Evolutionary conservation across 2,797 vertebrate genomes (phyloP), one percentile per base, ranked within the genome.

Genomic region (Fringilla coelebs): DNA sequence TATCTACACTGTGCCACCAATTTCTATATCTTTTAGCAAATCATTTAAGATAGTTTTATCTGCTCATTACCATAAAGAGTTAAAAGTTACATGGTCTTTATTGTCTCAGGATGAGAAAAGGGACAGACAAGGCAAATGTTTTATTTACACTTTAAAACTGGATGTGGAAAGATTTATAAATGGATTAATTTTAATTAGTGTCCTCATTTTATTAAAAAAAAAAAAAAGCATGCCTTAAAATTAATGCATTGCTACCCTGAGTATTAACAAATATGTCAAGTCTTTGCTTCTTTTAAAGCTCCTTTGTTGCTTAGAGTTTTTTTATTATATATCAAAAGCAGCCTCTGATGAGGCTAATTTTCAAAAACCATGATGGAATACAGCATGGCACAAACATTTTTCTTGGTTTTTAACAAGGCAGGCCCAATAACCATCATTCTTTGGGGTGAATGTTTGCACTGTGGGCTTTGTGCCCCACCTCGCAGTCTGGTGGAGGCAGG

Each of bases 181-280:
- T 34, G 11, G 70, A 95, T 96, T 94, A 83, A 93, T 96, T 96
- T 96, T 95, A 95, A 95, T 94, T 91, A 89, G 70, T 91, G 65
- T 36, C 85, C 79, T 91, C 79, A 94, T 95, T 97, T 87, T 11
- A 6, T 75, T 81, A 71, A 18, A 31, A 0, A 54, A n/a, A n/a
- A 34, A 81, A 85, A 32, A 78, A 85, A 87, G n/a, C 15, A 9
- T n/a, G 85, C 48, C 61, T 95, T 89, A 91, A 94, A 96, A 92
- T 94, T 88, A 92, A 96, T 89, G 82, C 65, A 81, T 66, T 84
- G 79, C 66, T 90, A 84, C 66, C 36, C 88, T 71, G 54, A 11
- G 3, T 84, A 85, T 82, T 94, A 93, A 79, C 77, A 89, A 78
- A 78, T 88, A 79, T 8, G 73, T 82, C 89, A 92, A 93, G 49